Evolutionary conservation across 2,113 vertebrate genomes (phyloP).

Genomic region (Arenaria interpres): DNA sequence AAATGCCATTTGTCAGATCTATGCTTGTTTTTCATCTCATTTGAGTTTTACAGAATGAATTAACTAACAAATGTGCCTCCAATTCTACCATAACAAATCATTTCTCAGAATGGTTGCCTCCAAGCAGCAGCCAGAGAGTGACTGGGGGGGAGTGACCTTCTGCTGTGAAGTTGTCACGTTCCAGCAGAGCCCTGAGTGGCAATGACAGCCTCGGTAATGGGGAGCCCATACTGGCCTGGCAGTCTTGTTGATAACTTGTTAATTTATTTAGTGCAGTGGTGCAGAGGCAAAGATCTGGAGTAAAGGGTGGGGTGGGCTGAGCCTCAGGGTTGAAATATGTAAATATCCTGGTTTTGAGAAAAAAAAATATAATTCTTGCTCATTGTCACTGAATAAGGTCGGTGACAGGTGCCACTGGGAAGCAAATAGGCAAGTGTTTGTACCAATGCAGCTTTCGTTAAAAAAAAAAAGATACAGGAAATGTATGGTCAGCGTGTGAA

Average conservation of each 20-base stretch:
- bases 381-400: slow-evolving; percentile 63
- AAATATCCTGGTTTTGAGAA: slow-evolving; percentile 56
- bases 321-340: slow-evolving; percentile 61
- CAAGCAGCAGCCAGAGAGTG: slow-evolving; percentile 7
- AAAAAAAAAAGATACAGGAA: slow-evolving; percentile 56
- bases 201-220: slow-evolving; percentile 54
- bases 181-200: slow-evolving; percentile 47
- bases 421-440: slow-evolving; percentile 70
- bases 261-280: slow-evolving; percentile 71
- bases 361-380: slow-evolving; percentile 1
- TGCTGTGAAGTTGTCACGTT: slow-evolving; percentile 33
- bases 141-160: slow-evolving; percentile 59
- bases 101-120: slow-evolving; percentile 35
- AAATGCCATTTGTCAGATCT: slow-evolving; percentile 59
- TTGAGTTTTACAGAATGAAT: slow-evolving; percentile 52
- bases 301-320: slow-evolving; percentile 49
- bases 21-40: slow-evolving; percentile 55
- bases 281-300: slow-evolving; percentile 66
- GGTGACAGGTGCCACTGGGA: slow-evolving; percentile 50
- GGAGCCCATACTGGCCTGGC: slow-evolving; percentile 42
- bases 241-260: slow-evolving; percentile 49
- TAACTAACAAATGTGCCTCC: slow-evolving; percentile 57
- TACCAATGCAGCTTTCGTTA: slow-evolving; percentile 61
- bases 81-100: slow-evolving; percentile 62
- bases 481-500: slow-evolving; percentile 30